Conservation (phyloP, 2,888 invertebrate genomes). For the Pristionchus japonicus region DNA sequence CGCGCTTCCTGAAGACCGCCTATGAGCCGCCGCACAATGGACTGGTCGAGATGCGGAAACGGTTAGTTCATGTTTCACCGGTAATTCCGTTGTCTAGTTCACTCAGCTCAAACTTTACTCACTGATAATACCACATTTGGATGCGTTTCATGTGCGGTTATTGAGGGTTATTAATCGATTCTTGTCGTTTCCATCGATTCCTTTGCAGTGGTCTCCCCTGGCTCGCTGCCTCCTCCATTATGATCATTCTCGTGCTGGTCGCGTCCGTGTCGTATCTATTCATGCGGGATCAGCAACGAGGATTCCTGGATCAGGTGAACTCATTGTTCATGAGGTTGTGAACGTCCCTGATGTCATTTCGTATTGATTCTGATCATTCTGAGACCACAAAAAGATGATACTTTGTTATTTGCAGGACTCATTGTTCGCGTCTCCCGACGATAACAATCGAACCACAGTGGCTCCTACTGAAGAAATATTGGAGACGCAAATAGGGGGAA, state of each 20-base stretch:
- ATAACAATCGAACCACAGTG: not conserved
- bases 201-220: conserved; percentile 46
- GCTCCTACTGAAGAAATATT: not conserved
- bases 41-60: conserved; percentile 43
- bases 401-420: not conserved
- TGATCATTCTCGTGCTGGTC: conserved; percentile 36
- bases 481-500: not conserved
- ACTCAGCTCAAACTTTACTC: no score
- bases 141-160: no score
- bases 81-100: no score
- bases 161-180: no score
- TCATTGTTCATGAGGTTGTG: no score
- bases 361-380: no score
- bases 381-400: no score
- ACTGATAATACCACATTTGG: no score
- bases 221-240: conserved; percentile 46
- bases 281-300: conserved; percentile 19
- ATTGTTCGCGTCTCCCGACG: not conserved
- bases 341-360: no score
- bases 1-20: conserved; percentile 25
- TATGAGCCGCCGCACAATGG: conserved; percentile 40
- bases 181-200: no score
- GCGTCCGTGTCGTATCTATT: not conserved
- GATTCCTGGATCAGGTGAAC: not conserved
- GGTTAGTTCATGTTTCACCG: no score